phyloP scores from a whole-genome alignment of 2,797 vertebrate species.

The Odontamblyopus lacepedii region DNA sequence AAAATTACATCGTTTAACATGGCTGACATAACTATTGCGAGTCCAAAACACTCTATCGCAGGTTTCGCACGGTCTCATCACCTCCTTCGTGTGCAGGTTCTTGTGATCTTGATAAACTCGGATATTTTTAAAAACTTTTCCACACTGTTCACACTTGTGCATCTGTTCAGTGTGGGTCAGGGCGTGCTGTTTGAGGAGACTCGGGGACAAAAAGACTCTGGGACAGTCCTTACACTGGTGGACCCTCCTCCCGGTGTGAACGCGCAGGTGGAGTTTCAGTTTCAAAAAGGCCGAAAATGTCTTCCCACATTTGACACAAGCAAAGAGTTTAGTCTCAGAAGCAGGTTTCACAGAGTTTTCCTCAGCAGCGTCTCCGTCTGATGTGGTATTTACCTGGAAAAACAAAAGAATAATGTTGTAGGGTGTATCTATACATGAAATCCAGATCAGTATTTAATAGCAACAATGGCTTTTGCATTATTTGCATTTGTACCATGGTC shows the following conservation, averaged over 20 bases:
- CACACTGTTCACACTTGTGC: slow-evolving; percentile 5
- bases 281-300: not conserved
- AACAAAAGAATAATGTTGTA: not conserved
- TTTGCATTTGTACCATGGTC: no score
- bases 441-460: no score
- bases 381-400: not conserved
- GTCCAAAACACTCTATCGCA: slow-evolving; percentile 7
- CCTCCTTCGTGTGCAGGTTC: slow-evolving; percentile 6
- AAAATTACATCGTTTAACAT: not conserved
- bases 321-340: not conserved
- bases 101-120: not conserved
- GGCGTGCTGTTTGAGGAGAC: slow-evolving; percentile 2
- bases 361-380: not conserved
- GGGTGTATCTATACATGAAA: no score
- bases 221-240: slow-evolving; percentile 1
- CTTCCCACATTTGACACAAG: slow-evolving; percentile 5
- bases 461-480: no score
- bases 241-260: not conserved
- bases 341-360: not conserved
- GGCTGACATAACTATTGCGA: not conserved
- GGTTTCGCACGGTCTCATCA: slow-evolving; percentile 3
- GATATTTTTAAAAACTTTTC: not conserved
- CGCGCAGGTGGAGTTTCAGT: slow-evolving; percentile 7
- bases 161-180: not conserved
- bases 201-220: not conserved